phyloP scores from a whole-genome alignment of 2,888 invertebrate species.

The Pristionchus japonicus region DNA sequence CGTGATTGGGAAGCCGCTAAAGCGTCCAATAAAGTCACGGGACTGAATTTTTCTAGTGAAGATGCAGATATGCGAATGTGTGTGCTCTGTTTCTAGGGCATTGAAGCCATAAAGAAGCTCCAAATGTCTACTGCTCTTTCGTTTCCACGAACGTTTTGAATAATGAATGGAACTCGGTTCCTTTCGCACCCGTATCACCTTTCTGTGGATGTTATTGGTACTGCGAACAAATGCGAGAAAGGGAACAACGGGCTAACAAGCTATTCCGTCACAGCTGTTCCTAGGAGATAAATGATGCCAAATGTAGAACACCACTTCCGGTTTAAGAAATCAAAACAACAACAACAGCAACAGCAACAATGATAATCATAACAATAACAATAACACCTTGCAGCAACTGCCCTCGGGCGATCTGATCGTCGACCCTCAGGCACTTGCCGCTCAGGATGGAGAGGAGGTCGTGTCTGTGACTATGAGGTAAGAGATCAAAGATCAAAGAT shows the following conservation, averaged over 20 bases:
- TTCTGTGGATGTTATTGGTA: background rate
- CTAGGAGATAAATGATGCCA: too few relatives aligned
- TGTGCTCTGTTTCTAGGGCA: background rate
- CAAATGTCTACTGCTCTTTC: background rate
- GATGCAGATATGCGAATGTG: background rate
- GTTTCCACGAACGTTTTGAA: background rate
- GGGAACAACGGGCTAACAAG: background rate
- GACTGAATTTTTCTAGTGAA: background rate
- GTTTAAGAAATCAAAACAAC: background rate
- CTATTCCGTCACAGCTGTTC: too few relatives aligned
- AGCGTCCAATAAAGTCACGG: background rate
- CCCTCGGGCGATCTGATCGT: conserved; percentile 27
- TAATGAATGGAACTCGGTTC: background rate
- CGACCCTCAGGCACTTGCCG: background rate
- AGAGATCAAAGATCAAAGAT: conserved; percentile 13
- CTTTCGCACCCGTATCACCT: background rate
- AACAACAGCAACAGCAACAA: background rate
- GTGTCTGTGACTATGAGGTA: background rate
- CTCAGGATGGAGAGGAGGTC: background rate
- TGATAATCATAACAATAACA: background rate
- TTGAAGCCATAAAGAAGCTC: background rate
- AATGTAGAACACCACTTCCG: background rate
- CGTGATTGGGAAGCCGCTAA: conserved; percentile 17
- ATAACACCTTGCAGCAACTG: background rate
- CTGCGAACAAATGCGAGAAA: background rate